Percentiles rank a stretch among this genome's conserved stretches.
Evolutionary conservation across 2,888 invertebrate species (phyloP).

Genomic region (Cyclophora albipunctata): DNA sequence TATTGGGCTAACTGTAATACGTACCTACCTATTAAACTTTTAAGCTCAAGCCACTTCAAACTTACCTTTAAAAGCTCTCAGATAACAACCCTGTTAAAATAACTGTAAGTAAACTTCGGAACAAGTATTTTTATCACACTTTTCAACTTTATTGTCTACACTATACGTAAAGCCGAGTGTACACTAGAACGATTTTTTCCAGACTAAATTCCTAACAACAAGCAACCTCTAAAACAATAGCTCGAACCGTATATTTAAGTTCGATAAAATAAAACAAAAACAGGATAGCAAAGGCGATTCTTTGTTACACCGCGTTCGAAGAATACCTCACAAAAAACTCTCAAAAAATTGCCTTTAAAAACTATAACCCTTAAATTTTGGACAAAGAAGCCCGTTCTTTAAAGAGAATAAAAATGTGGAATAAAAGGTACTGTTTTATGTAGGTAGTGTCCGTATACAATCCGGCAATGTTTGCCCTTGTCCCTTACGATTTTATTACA

Average conservation of each 20-base stretch:
- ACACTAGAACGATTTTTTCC: conserved; percentile 64
- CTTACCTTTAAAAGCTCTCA: not conserved
- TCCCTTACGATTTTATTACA: conserved; percentile 59
- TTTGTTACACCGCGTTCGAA: conserved; percentile 67
- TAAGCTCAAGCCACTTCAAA: not conserved
- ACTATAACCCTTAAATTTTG: conserved; percentile 58
- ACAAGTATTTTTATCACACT: conserved; percentile 2
- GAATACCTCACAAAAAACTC: conserved; percentile 53
- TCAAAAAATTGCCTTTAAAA: conserved; percentile 40
- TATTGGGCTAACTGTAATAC: no score
- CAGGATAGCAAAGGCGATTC: conserved; percentile 55
- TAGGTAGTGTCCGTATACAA: conserved; percentile 20
- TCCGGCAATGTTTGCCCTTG: conserved; percentile 71
- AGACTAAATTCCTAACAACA: conserved; percentile 64
- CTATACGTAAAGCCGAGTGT: conserved; percentile 43
- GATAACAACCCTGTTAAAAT: not conserved
- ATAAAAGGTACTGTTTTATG: conserved; percentile 16
- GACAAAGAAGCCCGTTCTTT: conserved; percentile 47
- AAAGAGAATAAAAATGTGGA: conserved; percentile 18
- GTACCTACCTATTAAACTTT: no score
- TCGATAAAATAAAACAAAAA: conserved; percentile 67
- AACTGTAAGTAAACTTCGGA: conserved; percentile 1
- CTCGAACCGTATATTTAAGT: conserved; percentile 68
- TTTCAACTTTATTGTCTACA: conserved; percentile 3
- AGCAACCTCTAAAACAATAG: conserved; percentile 61